Percentiles rank a stretch among this genome's conserved stretches.
Evolutionary conservation across 2,888 invertebrate genomes (phyloP).

Genomic region (Apotomis betuletana): DNA sequence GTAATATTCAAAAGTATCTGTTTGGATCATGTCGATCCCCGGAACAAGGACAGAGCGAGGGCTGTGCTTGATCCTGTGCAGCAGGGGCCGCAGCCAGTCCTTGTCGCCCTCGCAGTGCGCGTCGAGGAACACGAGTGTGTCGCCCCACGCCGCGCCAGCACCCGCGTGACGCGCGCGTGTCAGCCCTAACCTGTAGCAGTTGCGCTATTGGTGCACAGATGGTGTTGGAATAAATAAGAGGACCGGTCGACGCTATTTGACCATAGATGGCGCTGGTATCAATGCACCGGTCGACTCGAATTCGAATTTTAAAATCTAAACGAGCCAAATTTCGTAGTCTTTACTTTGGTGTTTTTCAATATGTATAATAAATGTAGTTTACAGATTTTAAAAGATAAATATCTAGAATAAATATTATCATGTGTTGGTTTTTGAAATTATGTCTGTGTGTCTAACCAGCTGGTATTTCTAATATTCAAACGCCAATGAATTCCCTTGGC

Average conservation of each 20-base stretch:
- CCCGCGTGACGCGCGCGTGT: constrained; percentile 92
- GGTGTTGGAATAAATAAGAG: constrained; percentile 1
- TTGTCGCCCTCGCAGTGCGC: constrained; percentile 92
- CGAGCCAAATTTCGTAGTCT: too few species aligned
- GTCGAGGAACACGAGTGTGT: constrained; percentile 93
- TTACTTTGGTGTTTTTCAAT: too few species aligned
- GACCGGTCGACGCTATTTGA: too few species aligned
- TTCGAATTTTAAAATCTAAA: too few species aligned
- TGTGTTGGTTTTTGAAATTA: too few species aligned
- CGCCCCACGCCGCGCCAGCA: constrained; percentile 88
- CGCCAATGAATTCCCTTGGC: too few species aligned
- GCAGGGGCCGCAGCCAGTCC: constrained; percentile 95
- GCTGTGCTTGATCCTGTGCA: constrained; percentile 89
- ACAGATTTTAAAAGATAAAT: too few species aligned
- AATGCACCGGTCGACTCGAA: background rate
- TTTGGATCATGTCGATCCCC: constrained; percentile 95
- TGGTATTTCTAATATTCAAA: too few species aligned
- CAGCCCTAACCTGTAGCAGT: constrained; percentile 9
- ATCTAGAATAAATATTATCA: too few species aligned
- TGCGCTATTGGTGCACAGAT: constrained; percentile 7
- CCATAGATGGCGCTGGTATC: background rate
- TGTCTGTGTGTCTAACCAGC: too few species aligned
- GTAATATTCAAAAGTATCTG: constrained; percentile 83
- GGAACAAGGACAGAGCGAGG: constrained; percentile 92
- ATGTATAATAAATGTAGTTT: too few species aligned